A percentile compares a stretch with the other conserved stretches of the same genome.
These are phyloP conservation scores for Heterodera carotae DNA, from an alignment of 1,140 invertebrate genomes.

Conservation along the genomic window DNA sequence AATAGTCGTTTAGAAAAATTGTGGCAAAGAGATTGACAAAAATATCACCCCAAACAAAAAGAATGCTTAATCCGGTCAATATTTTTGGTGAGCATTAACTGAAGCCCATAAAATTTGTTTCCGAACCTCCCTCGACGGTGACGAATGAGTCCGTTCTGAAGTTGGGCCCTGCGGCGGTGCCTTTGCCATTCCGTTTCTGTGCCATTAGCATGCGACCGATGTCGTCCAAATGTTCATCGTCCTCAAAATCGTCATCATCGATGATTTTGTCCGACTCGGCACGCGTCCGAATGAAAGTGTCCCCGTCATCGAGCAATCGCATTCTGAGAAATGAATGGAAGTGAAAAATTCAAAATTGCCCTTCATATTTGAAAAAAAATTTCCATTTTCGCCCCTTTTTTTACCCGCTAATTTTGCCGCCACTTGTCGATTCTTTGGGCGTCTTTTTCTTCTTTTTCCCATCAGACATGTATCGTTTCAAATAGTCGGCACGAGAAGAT, in stretches of 20 bases:
- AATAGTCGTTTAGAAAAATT: neutral
- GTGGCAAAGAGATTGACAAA: too few species aligned
- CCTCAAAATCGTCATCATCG: conserved; percentile 38
- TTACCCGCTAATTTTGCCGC: conserved; percentile 4
- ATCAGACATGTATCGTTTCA: conserved; percentile 39
- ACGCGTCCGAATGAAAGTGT: conserved; percentile 35
- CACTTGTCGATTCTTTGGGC: conserved; percentile 27
- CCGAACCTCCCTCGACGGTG: conserved; percentile 21
- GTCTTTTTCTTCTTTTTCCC: conserved; percentile 46
- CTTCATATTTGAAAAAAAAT: too few species aligned
- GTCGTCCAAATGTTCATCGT: conserved; percentile 40
- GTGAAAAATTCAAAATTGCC: too few species aligned
- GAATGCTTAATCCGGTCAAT: too few species aligned
- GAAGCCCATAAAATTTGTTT: conserved; percentile 20
- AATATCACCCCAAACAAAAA: too few species aligned
- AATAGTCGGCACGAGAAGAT: conserved; percentile 39
- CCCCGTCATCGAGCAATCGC: conserved; percentile 42
- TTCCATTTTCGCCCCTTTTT: neutral
- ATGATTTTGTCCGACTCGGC: conserved; percentile 10
- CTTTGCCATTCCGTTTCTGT: conserved; percentile 23
- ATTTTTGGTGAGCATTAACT: too few species aligned
- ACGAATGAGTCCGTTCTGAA: conserved; percentile 35
- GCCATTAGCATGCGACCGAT: conserved; percentile 12
- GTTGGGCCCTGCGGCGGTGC: conserved; percentile 23
- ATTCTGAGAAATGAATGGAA: conserved; percentile 43